Evolutionary conservation across 2,888 invertebrate species (phyloP), one percentile per base, ranked within the genome.

Genomic region (Spodoptera littoralis): DNA sequence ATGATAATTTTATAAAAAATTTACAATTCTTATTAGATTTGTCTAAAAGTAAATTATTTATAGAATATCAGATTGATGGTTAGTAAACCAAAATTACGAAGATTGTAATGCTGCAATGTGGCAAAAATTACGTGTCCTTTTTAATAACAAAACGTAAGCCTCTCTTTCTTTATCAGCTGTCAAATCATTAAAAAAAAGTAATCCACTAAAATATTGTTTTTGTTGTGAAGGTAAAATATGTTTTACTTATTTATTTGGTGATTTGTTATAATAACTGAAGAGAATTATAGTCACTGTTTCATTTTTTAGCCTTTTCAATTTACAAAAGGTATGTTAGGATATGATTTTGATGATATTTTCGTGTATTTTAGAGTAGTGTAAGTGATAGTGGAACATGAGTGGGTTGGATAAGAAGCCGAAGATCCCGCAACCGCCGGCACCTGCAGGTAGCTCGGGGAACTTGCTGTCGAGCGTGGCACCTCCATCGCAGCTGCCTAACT

Each of bases 401-500:
- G 73, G 65, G 59, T 43, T 78, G 44, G 93, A 93, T 64, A 91
- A 85, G 81, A 92, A 88, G 73, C 73, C 84, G 46, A 90, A 89
- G 77, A 91, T 92, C 55, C 94, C 93, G 6, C 86, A 90, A 59
- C 92, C 91, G 13, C 94, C 96, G 44, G 90, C 93, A 11, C 90
- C 95, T 47, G 88, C 90, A 4, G 84, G 87, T 2, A 88, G 90
- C 6, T 84, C 95, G 13, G 96, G 96, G 47, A 96, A 96, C 85
- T 84, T 97, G 65, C 85, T 97, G 57, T 96, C 96, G 0, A 96
- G 95, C 80, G 95, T 97, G n/a, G 95, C 96, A 49, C 97, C 97
- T 5, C 97, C 97, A 0, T 93, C 95, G 30, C 95, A 96, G 76
- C 90, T 97, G 47, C 97, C 97, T 0, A 96, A 96, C 85, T 97